Evolutionary conservation across 2,888 invertebrate species (phyloP), one percentile per base, ranked within the genome.

Genomic region (Sinohyriopsis cumingii): DNA sequence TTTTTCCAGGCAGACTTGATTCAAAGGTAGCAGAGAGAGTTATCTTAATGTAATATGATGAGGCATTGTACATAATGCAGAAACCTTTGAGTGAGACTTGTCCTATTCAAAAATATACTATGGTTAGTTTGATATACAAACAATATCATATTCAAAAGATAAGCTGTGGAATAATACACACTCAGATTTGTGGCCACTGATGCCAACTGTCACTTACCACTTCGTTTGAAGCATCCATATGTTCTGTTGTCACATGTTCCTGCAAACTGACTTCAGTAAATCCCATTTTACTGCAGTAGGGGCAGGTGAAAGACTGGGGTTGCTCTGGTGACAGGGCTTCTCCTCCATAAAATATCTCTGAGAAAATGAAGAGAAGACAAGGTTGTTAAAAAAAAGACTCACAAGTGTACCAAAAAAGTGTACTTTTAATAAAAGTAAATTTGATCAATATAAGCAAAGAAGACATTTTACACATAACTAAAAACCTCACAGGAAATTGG

Each of bases 251-350:
- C 22, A 91, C 90, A 83, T 92, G 92, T 67, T 90, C 91, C 91
- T 96, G 95, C 76, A 99, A 93, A 65, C 95, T 94, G 61, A 94
- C 93, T 91, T 98, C 97, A 73, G 97, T 97, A 91, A 96, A 96
- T 67, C 99, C 99, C 95, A 97, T 96, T 88, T 94, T 94, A 86
- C 96, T 96, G 92, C 99, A 99, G 91, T 96, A 97, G 61, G 99
- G 99, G 92, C 99, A 99, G 80, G 98, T 97, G 91, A 97, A 96
- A 78, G 98, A 95, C 91, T 97, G 97, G 80, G 96, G 96, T 90
- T 97, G 96, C 89, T 97, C 98, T 84, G 95, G 93, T 84, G 89
- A 87, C 68, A 96, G 92, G 87, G 95, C 94, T 91, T 98, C 98
- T 76, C 98, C 98, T 76, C 97, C 97, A 93, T 97, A 99, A 91